phyloP scores from a whole-genome alignment of 2,113 vertebrate species.

The Esox niger region DNA sequence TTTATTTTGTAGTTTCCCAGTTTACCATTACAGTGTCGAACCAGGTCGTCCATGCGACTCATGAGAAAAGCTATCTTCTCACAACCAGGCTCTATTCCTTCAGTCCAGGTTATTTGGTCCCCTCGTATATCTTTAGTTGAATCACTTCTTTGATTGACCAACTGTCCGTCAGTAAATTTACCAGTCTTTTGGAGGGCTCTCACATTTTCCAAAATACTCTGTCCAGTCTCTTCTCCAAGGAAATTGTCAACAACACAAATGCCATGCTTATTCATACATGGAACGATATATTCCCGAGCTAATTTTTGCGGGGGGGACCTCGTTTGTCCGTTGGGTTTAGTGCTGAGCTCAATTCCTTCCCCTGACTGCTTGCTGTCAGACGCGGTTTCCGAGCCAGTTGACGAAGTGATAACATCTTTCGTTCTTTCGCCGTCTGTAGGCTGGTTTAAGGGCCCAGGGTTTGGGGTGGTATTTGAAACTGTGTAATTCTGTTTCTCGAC shows the following conservation, averaged over 20 bases:
- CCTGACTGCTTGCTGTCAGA: conserved; percentile 8
- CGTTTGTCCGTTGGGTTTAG: conserved; percentile 72
- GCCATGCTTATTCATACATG: conserved; percentile 87
- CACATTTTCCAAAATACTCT: conserved; percentile 76
- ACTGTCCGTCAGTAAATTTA: conserved; percentile 84
- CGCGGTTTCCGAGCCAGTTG: neutral
- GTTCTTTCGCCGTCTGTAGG: conserved; percentile 11
- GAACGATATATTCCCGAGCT: conserved; percentile 82
- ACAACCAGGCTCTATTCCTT: conserved; percentile 83
- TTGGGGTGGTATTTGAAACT: neutral
- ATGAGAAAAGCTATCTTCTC: conserved; percentile 80
- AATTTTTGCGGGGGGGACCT: conserved; percentile 75
- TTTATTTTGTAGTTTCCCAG: conserved; percentile 86
- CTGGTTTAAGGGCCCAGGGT: neutral
- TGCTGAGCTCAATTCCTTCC: conserved; percentile 7
- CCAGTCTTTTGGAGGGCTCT: conserved; percentile 77
- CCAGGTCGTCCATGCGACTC: conserved; percentile 88
- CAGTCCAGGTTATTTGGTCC: conserved; percentile 87
- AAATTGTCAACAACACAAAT: conserved; percentile 87
- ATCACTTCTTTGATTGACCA: conserved; percentile 85
- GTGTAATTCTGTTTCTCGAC: neutral
- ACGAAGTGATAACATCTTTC: conserved; percentile 12
- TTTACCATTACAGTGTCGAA: conserved; percentile 84
- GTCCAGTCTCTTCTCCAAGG: conserved; percentile 78
- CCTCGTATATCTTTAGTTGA: conserved; percentile 85